These are phyloP conservation scores for Caradrina clavipalpis DNA, from an alignment of 2,888 invertebrate genomes.

Conservation along the genomic window DNA sequence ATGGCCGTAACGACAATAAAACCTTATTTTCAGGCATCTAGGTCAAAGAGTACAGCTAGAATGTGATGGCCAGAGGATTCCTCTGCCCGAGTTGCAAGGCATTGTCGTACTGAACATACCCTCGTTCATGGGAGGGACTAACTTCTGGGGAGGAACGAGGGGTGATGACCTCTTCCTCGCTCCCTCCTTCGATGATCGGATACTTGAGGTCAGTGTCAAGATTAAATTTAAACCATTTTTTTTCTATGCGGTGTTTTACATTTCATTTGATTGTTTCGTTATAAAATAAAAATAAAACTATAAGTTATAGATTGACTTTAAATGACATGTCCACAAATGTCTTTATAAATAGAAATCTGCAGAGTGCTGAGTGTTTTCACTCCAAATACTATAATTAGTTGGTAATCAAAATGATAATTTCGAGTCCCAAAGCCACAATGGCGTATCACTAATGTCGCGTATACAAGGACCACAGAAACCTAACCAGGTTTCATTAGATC, in stretches of 20 bases:
- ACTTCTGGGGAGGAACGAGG: conserved; percentile 99
- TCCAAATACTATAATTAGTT: background rate
- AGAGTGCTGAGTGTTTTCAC: too few relatives aligned
- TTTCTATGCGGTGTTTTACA: background rate
- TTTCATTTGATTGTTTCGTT: too few relatives aligned
- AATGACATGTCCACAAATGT: too few relatives aligned
- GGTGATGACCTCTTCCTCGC: conserved; percentile 97
- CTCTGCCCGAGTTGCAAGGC: conserved; percentile 98
- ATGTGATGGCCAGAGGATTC: conserved; percentile 98
- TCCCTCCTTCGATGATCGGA: conserved; percentile 98
- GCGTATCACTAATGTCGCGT: background rate
- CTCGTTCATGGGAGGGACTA: conserved; percentile 99
- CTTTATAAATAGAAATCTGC: too few relatives aligned
- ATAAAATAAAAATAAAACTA: too few relatives aligned
- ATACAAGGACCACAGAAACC: conserved; percentile 1
- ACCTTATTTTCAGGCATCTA: conserved; percentile 92
- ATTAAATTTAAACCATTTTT: background rate
- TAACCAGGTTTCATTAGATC: conserved; percentile 1
- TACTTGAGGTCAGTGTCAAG: conserved; percentile 94
- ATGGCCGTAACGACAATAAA: background rate
- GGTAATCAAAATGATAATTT: background rate
- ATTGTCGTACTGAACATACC: conserved; percentile 98
- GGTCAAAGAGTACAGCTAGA: conserved; percentile 98
- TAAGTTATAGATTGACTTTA: too few relatives aligned
- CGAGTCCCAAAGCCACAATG: background rate